Percentiles rank a stretch among this genome's conserved stretches.
phyloP scores from a whole-genome alignment of 2,888 invertebrate species.

The Spodoptera picta region DNA sequence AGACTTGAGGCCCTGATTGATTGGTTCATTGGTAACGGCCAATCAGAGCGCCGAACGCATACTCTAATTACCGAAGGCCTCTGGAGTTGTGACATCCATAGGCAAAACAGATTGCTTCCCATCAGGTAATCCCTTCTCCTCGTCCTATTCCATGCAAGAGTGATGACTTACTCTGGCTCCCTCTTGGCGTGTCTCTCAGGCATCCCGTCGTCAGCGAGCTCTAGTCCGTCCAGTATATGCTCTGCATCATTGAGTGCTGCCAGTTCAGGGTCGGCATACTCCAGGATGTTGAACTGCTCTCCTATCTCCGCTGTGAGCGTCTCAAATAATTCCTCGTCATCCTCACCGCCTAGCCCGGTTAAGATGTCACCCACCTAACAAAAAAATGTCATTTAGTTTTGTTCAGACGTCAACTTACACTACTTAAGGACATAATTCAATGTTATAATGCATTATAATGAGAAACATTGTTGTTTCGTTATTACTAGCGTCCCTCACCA shows the following conservation, averaged over 20 bases:
- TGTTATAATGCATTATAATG: no score
- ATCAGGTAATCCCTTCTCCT: no score
- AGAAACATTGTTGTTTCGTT: background rate
- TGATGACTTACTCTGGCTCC: slow-evolving; percentile 69
- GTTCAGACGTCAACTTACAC: background rate
- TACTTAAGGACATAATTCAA: no score
- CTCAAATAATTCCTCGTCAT: slow-evolving; percentile 94
- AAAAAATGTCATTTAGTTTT: background rate
- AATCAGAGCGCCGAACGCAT: no score
- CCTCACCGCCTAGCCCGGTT: slow-evolving; percentile 94
- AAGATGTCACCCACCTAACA: slow-evolving; percentile 92
- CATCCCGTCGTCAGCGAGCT: slow-evolving; percentile 93
- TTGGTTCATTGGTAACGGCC: no score
- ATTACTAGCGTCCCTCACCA: no score
- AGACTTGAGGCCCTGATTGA: no score
- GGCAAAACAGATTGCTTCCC: no score
- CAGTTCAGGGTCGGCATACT: slow-evolving; percentile 98
- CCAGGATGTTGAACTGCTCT: slow-evolving; percentile 97
- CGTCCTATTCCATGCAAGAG: no score
- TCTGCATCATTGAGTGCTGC: slow-evolving; percentile 94
- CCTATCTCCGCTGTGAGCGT: slow-evolving; percentile 94
- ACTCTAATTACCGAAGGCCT: no score
- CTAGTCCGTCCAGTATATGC: slow-evolving; percentile 95
- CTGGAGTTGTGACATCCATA: no score
- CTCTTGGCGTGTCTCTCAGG: slow-evolving; percentile 90